Percentiles rank a stretch among this genome's conserved stretches.
Conservation (phyloP, 2,888 invertebrate genomes). For the Tryphoninae sp. region DNA sequence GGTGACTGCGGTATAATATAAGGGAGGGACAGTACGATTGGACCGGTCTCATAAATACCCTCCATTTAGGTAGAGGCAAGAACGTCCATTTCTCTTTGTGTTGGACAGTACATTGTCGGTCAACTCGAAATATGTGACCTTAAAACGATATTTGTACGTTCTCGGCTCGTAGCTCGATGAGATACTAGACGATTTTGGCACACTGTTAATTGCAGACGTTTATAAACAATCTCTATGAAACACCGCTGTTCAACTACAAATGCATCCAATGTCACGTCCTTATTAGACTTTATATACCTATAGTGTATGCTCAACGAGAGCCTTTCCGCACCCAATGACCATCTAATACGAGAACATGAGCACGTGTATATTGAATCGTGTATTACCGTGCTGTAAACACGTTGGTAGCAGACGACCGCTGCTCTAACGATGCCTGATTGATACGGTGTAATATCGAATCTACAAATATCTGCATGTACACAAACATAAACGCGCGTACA, state of each 20-base stretch:
- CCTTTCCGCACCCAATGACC: neutral
- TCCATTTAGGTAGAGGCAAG: no score
- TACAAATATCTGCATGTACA: slow-evolving; percentile 16
- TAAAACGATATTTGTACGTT: neutral
- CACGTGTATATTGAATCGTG: slow-evolving; percentile 26
- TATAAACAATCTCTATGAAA: neutral
- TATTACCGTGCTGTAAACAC: slow-evolving; percentile 52
- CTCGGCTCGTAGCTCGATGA: neutral
- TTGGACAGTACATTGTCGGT: neutral
- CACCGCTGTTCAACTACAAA: neutral
- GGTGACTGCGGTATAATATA: neutral
- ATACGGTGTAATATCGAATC: slow-evolving; percentile 56
- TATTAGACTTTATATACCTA: neutral
- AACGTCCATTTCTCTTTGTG: no score
- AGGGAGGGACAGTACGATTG: no score
- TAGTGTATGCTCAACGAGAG: neutral
- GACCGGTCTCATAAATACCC: no score
- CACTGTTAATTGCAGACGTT: neutral
- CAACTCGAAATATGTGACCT: no score
- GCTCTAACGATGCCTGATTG: slow-evolving; percentile 54
- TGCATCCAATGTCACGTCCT: neutral
- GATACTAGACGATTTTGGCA: neutral
- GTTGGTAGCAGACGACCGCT: slow-evolving; percentile 37
- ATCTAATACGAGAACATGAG: neutral
- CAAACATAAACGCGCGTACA: neutral